Conservation (phyloP, 2,113 vertebrate species). For the Oncorhynchus mykiss region DNA sequence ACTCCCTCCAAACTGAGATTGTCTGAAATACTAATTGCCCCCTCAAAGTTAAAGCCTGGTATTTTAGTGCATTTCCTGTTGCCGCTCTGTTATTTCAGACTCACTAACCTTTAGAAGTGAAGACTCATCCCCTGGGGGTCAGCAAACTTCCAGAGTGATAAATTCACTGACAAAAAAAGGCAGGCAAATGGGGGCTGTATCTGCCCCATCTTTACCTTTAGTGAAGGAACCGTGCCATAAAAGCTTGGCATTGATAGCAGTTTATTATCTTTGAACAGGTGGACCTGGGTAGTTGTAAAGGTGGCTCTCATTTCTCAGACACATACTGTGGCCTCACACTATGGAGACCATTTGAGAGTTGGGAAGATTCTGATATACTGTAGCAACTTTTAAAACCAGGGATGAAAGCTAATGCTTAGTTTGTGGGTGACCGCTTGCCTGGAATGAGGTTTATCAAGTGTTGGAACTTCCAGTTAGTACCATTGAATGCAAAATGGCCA, state of each 20-base stretch:
- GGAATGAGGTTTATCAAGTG: not conserved
- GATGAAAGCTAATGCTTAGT: constrained; percentile 57
- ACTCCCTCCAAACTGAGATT: too few relatives aligned
- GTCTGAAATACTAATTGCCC: not conserved
- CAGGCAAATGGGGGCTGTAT: constrained; percentile 35
- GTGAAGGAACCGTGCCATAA: constrained; percentile 63
- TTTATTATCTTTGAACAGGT: constrained; percentile 80
- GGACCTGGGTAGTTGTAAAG: constrained; percentile 57
- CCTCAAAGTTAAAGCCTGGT: constrained; percentile 15
- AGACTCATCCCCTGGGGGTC: constrained; percentile 65
- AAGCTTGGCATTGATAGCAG: constrained; percentile 64
- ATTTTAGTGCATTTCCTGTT: not conserved
- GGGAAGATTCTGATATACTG: constrained; percentile 50
- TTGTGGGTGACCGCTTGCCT: not conserved
- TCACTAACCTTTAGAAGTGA: constrained; percentile 61
- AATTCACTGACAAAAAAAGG: constrained; percentile 61
- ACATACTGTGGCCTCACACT: constrained; percentile 36
- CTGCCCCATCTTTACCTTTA: constrained; percentile 45
- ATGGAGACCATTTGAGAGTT: constrained; percentile 61
- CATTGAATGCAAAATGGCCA: too few relatives aligned
- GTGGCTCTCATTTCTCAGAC: constrained; percentile 32
- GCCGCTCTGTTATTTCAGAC: constrained; percentile 24
- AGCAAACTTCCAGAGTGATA: constrained; percentile 65
- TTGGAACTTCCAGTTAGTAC: not conserved
- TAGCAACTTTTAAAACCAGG: constrained; percentile 44